phyloP scores from a whole-genome alignment of 2,113 vertebrate species.

The Rutilus rutilus region DNA sequence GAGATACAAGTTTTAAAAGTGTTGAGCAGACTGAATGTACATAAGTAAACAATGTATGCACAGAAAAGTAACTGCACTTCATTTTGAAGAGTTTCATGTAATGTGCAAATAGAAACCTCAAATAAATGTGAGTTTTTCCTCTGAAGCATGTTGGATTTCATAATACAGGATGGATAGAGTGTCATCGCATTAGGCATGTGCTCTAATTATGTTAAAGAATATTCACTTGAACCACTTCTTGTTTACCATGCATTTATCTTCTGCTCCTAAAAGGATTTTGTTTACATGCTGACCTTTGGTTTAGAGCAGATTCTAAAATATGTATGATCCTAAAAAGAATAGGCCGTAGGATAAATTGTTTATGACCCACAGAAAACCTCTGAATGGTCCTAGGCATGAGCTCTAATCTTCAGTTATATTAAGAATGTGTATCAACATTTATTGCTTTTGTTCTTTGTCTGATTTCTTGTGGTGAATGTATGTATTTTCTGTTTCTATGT shows the following conservation, averaged over 20 bases:
- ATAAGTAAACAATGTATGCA: neutral
- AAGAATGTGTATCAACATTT: conserved; percentile 2
- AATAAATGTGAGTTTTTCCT: neutral
- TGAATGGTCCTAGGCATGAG: neutral
- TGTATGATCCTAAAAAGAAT: neutral
- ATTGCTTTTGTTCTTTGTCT: conserved; percentile 6
- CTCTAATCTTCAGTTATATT: neutral
- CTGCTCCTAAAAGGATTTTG: neutral
- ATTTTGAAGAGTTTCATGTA: neutral
- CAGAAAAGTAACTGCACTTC: neutral
- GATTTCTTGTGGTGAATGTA: neutral
- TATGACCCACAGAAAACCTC: neutral
- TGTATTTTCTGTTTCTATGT: conserved; percentile 23
- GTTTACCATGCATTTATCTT: neutral
- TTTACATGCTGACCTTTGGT: neutral
- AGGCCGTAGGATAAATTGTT: neutral
- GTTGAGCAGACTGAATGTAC: neutral
- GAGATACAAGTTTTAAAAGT: neutral
- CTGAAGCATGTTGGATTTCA: neutral
- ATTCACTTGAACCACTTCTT: neutral
- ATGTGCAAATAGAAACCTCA: neutral
- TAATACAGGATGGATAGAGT: neutral
- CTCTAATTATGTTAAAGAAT: neutral
- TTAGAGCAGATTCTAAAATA: neutral
- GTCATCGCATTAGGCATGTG: neutral